phyloP scores from a whole-genome alignment of 2,113 vertebrate genomes.

The Ictalurus furcatus region DNA sequence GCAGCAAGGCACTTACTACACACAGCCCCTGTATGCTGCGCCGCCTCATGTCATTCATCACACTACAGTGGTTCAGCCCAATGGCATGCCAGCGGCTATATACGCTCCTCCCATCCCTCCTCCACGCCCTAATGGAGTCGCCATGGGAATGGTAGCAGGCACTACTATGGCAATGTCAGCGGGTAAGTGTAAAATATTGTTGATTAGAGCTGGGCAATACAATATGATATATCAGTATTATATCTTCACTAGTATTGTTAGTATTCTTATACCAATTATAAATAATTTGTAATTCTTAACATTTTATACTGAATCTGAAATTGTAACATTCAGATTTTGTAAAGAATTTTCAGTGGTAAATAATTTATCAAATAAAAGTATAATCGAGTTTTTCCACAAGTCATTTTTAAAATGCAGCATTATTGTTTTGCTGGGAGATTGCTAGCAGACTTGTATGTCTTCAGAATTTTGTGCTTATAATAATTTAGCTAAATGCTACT shows the following conservation, averaged over 20 bases:
- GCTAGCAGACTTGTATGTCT: not conserved
- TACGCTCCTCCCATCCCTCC: constrained; percentile 85
- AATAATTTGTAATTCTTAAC: not conserved
- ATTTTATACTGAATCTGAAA: not conserved
- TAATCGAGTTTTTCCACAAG: not conserved
- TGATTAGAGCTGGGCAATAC: not conserved
- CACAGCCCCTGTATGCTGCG: constrained; percentile 95
- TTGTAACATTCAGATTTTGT: not conserved
- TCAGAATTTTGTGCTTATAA: not conserved
- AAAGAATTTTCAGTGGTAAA: not conserved
- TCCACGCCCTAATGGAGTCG: constrained; percentile 82
- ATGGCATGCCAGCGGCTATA: constrained; percentile 95
- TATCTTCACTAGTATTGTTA: not conserved
- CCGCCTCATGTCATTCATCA: constrained; percentile 98
- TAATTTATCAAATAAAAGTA: not conserved
- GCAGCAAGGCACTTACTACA: constrained; percentile 96
- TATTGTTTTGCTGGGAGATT: not conserved
- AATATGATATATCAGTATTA: not conserved
- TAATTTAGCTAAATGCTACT: not conserved
- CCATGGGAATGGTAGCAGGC: constrained; percentile 98
- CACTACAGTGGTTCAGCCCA: constrained; percentile 98
- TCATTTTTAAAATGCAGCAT: not conserved
- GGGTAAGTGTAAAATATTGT: constrained; percentile 72
- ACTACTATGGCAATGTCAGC: constrained; percentile 99
- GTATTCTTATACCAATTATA: not conserved